These are phyloP conservation scores for Chaetoderma sp. DNA, from an alignment of 2,888 invertebrate species.

Conservation along the genomic window DNA sequence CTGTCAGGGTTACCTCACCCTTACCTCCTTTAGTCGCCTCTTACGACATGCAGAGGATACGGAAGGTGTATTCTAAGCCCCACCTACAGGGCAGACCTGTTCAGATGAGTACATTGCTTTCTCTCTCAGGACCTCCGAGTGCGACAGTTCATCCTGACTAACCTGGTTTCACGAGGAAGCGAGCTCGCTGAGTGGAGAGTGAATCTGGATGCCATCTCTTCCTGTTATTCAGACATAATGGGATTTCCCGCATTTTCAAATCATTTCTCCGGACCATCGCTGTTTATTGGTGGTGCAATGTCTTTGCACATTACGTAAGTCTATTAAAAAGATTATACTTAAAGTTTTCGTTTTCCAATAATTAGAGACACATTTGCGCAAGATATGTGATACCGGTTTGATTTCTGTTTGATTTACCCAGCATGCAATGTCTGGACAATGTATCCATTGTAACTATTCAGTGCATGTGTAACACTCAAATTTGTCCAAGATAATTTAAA, in stretches of 20 bases:
- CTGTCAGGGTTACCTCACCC: too few relatives aligned
- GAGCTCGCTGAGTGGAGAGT: constrained; percentile 79
- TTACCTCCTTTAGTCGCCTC: too few relatives aligned
- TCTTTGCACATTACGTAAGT: constrained; percentile 80
- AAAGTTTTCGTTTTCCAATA: not conserved
- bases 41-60: too few relatives aligned
- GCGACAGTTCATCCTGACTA: constrained; percentile 84
- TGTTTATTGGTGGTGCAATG: constrained; percentile 87
- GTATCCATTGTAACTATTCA: not conserved
- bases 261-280: constrained; percentile 77
- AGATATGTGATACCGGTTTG: not conserved
- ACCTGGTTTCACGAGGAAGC: constrained; percentile 79
- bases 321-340: not conserved
- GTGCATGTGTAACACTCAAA: not conserved
- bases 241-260: constrained; percentile 74
- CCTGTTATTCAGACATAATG: constrained; percentile 78
- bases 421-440: too few relatives aligned
- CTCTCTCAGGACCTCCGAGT: constrained; percentile 76
- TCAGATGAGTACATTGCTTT: constrained; percentile 10
- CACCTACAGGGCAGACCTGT: too few relatives aligned
- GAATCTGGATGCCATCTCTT: constrained; percentile 80
- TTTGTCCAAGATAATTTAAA: too few relatives aligned
- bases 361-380: too few relatives aligned
- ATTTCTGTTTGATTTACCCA: too few relatives aligned
- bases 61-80: too few relatives aligned